Base-by-base conservation (phyloP, 2,888 invertebrate species). In the Drosophila barbarae region DNA sequence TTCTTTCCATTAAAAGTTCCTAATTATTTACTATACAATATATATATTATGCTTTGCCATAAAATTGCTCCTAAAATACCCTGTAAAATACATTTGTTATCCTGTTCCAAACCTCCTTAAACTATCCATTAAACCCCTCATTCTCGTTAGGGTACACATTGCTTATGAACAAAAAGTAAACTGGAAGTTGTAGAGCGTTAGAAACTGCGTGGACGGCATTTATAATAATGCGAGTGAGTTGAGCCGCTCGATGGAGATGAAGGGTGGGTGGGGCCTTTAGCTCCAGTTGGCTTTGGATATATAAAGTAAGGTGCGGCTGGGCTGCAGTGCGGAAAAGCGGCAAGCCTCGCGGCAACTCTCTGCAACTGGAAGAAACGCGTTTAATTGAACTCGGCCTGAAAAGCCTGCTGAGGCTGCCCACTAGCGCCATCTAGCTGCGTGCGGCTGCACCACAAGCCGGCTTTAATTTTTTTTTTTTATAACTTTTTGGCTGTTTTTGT, bases 191-290 rank as follows among this genome's bases (percentile, higher is more conserved):
- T 69, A 56, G 81, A 83, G 81, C 77, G 75, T 74, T 74, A 74
- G 64, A 86, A 85, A 85, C 84, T 87, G 87, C 87, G 87, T 87
- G 87, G 87, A 87, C 87, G 87, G 87, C 80, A 84, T 87, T 87
- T 87, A 84, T 87, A 86, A 87, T 87, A 79, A 79, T 73, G 59
- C 68, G 59, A 67, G 58, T 67, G 46, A 66, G 57, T 26, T 57
- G 44, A 64, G 47, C 47, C 21, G 35, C 15, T 36, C 13, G 44
- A n/a, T 42, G 64, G 53, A 28, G 64, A 53, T 30, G 49, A 21
- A 8, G 35, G 61, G 47, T 59, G 32, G 26, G 52, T 67, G 34
- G 51, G 38, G 58, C 26, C 36, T 58, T 49, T 38, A 35, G 67
- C 59, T 36, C 60, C 32, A 59, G 50, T 50, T 42, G 63, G 41